Evolutionary conservation across 2,888 invertebrate species (phyloP).

Genomic region (Tinea semifulvella): DNA sequence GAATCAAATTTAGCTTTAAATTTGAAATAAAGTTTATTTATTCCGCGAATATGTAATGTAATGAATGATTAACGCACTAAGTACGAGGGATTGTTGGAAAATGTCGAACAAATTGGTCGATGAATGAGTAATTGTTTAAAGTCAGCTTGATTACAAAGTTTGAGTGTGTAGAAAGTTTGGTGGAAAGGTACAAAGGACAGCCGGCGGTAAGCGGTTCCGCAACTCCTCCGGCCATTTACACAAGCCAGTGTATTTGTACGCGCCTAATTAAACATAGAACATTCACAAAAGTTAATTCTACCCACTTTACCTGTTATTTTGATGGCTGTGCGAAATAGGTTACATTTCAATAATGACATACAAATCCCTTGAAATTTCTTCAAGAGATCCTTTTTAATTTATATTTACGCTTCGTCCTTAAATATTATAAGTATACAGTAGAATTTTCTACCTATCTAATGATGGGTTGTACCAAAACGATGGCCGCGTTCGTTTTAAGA

Average conservation of each 20-base stretch:
- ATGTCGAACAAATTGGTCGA: constrained; percentile 2
- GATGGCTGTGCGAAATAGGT: background rate
- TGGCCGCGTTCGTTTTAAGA: too few species aligned
- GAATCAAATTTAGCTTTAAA: too few species aligned
- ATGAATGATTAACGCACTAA: background rate
- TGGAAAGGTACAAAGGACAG: constrained; percentile 9
- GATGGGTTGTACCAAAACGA: too few species aligned
- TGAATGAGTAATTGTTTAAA: constrained; percentile 9
- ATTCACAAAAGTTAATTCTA: constrained; percentile 15
- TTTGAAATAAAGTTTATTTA: too few species aligned
- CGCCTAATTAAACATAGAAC: constrained; percentile 62
- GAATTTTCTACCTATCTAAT: too few species aligned
- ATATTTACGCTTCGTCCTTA: too few species aligned
- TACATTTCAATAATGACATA: constrained; percentile 4
- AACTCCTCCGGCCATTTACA: constrained; percentile 42
- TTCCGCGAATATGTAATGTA: background rate
- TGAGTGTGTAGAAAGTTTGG: constrained; percentile 6
- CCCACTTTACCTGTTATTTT: constrained; percentile 4
- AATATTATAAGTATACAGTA: too few species aligned
- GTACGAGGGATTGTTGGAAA: background rate
- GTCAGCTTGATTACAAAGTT: constrained; percentile 10
- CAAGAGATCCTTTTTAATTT: too few species aligned
- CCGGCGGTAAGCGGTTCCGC: constrained; percentile 9
- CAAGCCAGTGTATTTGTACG: constrained; percentile 55
- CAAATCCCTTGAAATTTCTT: too few species aligned